Base-by-base conservation (phyloP, 1,140 invertebrate genomes). In the Penaeus chinensis region DNA sequence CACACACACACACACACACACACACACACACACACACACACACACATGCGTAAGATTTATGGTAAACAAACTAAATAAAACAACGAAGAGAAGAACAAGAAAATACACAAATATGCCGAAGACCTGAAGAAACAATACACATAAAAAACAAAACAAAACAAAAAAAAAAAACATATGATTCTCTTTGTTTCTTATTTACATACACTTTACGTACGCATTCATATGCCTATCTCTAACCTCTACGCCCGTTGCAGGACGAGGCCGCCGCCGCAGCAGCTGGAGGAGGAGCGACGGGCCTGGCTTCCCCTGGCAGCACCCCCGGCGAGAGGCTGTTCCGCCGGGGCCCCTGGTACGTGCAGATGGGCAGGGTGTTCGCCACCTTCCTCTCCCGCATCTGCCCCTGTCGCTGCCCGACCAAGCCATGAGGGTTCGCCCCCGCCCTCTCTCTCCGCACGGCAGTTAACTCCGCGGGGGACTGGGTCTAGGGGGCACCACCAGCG, bases 351-450 rank as follows among this genome's bases (percentile, higher is more conserved):
- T 87, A 87, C 65, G 85, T 82, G 22, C 80, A 87, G 80, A 87
- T 87, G 85, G 85, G 85, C 3, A 65, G 85, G 11, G 80, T 87
- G 22, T 87, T 87, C 69, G 47, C 85, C 32, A 24, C 80, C 79
- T 82, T 87, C 61, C 79, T 87, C 66, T 81, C 85, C n/a, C 85
- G 85, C 37, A 87, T 87, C 85, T 87, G 85, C n/a, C 85, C 85
- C 1, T 87, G 85, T 22, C 85, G 85, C 2, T 87, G 85, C 65
- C 85, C 85, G 2, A 87, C 85, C 69, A 87, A 87, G 27, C 85
- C 85, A 82, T 87, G 85, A 87, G 69, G 80, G 32, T 22, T 82
- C 24, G 85, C 85, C 71, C 60, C 79, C 63, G 65, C 85, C 71
- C 24, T 77, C 60, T 87, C 80, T n/a, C 80, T 87, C 13, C 80